Conservation (phyloP, 2,113 vertebrate species). For the Pseudorhombus dupliciocellatus region DNA sequence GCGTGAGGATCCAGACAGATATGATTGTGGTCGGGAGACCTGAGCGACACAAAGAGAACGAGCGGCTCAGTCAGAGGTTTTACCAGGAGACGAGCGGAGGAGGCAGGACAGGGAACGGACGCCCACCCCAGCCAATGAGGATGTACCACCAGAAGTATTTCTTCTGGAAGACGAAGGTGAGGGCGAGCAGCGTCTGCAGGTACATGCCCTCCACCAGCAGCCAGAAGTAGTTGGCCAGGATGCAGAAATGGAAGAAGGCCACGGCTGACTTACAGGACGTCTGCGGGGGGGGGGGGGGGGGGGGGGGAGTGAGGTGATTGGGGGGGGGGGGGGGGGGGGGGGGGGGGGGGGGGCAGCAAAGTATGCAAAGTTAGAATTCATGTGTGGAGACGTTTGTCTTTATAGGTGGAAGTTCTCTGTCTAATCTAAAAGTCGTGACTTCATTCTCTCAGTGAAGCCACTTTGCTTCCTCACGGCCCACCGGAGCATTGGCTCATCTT, state of each 20-base stretch:
- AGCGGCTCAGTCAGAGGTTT: neutral
- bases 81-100: neutral
- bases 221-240: slow-evolving; percentile 91
- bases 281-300: slow-evolving; percentile 56
- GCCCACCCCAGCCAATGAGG: slow-evolving; percentile 88
- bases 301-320: too few relatives aligned
- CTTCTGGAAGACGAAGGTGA: slow-evolving; percentile 87
- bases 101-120: neutral
- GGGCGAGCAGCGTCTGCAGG: slow-evolving; percentile 87
- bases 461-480: neutral
- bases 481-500: neutral
- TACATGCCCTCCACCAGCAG: slow-evolving; percentile 91
- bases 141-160: slow-evolving; percentile 91
- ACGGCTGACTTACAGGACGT: slow-evolving; percentile 84
- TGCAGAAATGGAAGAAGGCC: slow-evolving; percentile 87
- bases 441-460: neutral
- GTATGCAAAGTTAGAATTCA: neutral
- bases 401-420: neutral
- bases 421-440: neutral
- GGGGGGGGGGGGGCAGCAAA: neutral
- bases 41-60: slow-evolving; percentile 40
- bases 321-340: neutral
- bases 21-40: slow-evolving; percentile 78
- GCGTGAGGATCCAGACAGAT: slow-evolving; percentile 74
- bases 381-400: neutral